Evolutionary conservation across 2,888 invertebrate genomes (phyloP).

Genomic region (Diplazon laetatorius): DNA sequence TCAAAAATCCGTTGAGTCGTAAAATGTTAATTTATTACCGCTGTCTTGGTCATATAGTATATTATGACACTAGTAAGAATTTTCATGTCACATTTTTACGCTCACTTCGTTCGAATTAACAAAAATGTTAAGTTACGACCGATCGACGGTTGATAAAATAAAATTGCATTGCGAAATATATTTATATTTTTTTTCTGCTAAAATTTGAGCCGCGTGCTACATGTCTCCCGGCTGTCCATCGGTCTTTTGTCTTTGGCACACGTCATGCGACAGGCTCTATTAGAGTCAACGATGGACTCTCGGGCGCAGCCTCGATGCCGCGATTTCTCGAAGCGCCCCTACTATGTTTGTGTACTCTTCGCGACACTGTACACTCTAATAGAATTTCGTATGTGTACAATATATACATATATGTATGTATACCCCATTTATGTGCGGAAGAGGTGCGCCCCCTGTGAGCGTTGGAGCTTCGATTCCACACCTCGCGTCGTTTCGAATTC

Average conservation of each 20-base stretch:
- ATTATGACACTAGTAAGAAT: too few species aligned
- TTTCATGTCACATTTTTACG: too few species aligned
- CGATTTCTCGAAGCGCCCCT: constrained; percentile 35
- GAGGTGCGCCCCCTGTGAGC: constrained; percentile 48
- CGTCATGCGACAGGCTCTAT: constrained; percentile 45
- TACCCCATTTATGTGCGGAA: constrained; percentile 20
- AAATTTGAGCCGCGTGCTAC: background rate
- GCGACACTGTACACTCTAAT: constrained; percentile 15
- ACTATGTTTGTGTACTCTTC: background rate
- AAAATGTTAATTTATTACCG: too few species aligned
- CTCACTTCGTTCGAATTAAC: too few species aligned
- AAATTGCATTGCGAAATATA: too few species aligned
- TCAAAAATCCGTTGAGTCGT: too few species aligned
- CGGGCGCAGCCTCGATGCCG: constrained; percentile 8
- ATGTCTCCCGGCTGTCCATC: constrained; percentile 17
- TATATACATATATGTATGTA: background rate
- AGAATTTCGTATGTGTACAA: constrained; percentile 19
- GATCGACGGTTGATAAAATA: too few species aligned
- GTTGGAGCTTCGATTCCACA: constrained; percentile 12
- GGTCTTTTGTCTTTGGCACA: background rate
- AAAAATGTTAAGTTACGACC: too few species aligned
- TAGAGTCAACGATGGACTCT: constrained; percentile 38
- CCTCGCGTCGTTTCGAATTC: constrained; percentile 31
- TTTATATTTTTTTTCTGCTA: too few species aligned
- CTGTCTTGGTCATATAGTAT: too few species aligned